Percentiles rank a stretch among this genome's conserved stretches.
Conservation (phyloP, 2,113 vertebrate genomes). For the Pangasianodon gigas region DNA sequence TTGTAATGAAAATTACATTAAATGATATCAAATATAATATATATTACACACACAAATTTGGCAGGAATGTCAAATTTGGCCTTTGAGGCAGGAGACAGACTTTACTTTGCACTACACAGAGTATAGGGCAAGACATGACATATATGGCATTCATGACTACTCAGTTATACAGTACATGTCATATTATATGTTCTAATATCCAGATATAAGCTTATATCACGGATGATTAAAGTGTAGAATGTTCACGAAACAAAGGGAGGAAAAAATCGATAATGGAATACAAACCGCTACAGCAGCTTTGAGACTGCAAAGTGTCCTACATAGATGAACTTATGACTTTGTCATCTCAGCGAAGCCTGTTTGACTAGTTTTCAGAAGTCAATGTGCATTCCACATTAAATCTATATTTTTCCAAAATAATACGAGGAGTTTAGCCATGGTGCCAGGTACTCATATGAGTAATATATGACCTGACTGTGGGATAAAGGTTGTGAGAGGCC, state of each 20-base stretch:
- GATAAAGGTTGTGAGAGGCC: neutral
- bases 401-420: conserved; percentile 12
- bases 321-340: neutral
- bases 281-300: neutral
- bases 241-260: neutral
- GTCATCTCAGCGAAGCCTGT: neutral
- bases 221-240: neutral
- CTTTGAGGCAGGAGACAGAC: neutral
- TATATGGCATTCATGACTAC: neutral
- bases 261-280: neutral
- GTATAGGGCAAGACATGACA: neutral
- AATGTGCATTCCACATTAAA: neutral
- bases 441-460: neutral
- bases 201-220: neutral
- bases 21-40: no score
- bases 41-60: no score
- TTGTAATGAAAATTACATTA: no score
- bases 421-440: neutral
- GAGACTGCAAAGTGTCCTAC: neutral
- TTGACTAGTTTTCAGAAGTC: neutral
- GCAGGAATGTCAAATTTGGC: neutral
- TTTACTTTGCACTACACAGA: neutral
- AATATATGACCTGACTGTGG: neutral
- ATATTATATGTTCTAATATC: neutral
- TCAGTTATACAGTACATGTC: neutral